Base-by-base conservation (phyloP, 2,888 invertebrate species). In the Crocallis elinguaria region DNA sequence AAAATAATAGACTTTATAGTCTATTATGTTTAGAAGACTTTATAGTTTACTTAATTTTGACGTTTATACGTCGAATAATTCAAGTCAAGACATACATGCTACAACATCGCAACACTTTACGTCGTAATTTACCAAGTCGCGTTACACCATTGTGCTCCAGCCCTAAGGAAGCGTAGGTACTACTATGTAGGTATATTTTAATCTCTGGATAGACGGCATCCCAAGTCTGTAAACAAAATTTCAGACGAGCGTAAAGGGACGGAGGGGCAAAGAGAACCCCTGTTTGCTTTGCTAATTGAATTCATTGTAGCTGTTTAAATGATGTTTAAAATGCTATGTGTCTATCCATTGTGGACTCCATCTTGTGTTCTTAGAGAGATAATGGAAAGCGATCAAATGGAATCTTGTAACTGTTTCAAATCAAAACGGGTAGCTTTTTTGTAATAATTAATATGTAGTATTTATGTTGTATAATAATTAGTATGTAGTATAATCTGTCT, bases 271-370 rank as follows among this genome's bases (percentile, higher is more conserved):
- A 16, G 41, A 46, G 57, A 59, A 69, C 83, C 83, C 79, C 68
- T 87, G 88, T 89, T 89, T 88, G 75, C 75, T 60, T 66, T 71
- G 77, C 86, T 89, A 88, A 89, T 89, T 89, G 88, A 88, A 88
- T 88, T 86, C 85, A 84, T 88, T 88, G 87, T 86, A 78, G 67
- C 79, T 73, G 77, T 72, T 81, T 82, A 86, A 84, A 83, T 76
- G 77, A 83, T 84, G 85, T 84, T 82, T 80, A 73, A 78, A 82
- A 75, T 76, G 73, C 65, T 67, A 45, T 67, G 59, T 71, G 75
- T 69, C 69, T 12, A 7, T 73, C 12, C 72, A 75, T 79, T 79
- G 72, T 61, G 53, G 62, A 46, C 44, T 67, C 71, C 50, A 33
- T 37, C 45, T 37, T 14, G 33, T 33, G 14, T 38, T 43, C 35